A percentile compares a stretch with the other conserved stretches of the same genome.
Conservation (phyloP, 2,797 vertebrate genomes). For the Hephaestus fuliginosus region DNA sequence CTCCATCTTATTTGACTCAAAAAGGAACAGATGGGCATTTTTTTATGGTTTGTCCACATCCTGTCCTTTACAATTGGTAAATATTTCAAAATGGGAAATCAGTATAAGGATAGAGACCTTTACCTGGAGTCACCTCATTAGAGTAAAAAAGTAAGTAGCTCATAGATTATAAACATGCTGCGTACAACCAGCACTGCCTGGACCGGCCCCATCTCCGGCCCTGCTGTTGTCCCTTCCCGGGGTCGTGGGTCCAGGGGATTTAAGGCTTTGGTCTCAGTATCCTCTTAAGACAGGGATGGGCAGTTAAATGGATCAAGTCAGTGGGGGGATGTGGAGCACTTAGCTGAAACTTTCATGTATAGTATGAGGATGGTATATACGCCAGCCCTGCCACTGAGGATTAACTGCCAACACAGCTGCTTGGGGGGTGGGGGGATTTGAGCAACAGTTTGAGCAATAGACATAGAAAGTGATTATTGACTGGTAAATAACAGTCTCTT, state of each 20-base stretch:
- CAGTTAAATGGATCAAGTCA: constrained; percentile 82
- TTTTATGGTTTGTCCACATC: not conserved
- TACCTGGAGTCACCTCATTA: constrained; percentile 28
- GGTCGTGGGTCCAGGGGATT: constrained; percentile 67
- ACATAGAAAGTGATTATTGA: constrained; percentile 70
- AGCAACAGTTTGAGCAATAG: constrained; percentile 47
- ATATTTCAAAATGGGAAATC: not conserved
- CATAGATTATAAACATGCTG: constrained; percentile 8
- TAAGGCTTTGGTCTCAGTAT: constrained; percentile 79
- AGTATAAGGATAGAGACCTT: constrained; percentile 1
- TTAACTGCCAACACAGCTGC: constrained; percentile 62
- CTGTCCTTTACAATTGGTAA: not conserved
- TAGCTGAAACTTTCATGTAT: constrained; percentile 73
- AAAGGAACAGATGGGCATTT: too few relatives aligned
- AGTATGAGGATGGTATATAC: constrained; percentile 50
- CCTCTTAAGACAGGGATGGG: constrained; percentile 79
- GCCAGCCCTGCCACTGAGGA: constrained; percentile 47
- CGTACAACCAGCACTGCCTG: constrained; percentile 23
- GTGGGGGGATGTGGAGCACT: constrained; percentile 71
- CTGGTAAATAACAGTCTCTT: constrained; percentile 64
- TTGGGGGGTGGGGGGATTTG: constrained; percentile 37
- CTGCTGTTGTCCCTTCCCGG: constrained; percentile 24
- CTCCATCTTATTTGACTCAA: constrained; percentile 9
- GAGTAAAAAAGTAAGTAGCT: not conserved
- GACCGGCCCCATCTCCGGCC: constrained; percentile 21